Conservation (phyloP, 2,113 vertebrate genomes). For the Ciconia maguari region DNA sequence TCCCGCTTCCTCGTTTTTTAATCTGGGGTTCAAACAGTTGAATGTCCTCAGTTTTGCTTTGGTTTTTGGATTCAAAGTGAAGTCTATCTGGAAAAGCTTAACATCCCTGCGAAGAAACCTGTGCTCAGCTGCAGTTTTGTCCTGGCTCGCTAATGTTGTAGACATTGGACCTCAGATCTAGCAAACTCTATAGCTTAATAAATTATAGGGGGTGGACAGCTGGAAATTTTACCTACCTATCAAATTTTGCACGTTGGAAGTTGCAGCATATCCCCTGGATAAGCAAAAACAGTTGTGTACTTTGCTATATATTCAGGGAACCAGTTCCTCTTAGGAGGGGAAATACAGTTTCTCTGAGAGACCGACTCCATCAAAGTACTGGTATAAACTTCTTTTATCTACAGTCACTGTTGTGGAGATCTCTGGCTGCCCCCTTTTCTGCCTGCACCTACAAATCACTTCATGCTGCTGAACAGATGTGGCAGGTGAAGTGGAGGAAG, state of each 20-base stretch:
- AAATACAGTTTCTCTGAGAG: not conserved
- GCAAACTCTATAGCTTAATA: not conserved
- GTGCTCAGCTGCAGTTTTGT: not conserved
- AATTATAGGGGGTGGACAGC: not conserved
- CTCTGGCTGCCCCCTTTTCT: not conserved
- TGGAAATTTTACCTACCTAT: not conserved
- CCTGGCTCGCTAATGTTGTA: not conserved
- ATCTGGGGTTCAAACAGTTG: not conserved
- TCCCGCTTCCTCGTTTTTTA: not conserved
- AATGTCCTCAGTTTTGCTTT: not conserved
- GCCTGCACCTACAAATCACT: not conserved
- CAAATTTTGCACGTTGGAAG: not conserved
- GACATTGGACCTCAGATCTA: not conserved
- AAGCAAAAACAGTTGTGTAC: not conserved
- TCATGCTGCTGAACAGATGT: not conserved
- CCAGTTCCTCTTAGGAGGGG: not conserved
- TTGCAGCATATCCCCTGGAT: not conserved
- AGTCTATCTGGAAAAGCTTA: not conserved
- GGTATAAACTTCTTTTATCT: not conserved
- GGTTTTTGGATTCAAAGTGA: not conserved
- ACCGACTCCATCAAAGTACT: not conserved
- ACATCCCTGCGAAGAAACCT: not conserved
- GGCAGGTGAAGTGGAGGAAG: not conserved
- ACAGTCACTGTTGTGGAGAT: not conserved
- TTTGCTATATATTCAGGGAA: not conserved